These are phyloP conservation scores for Pogonomyrmex barbatus DNA, from an alignment of 1,140 invertebrate species.

Conservation along the genomic window DNA sequence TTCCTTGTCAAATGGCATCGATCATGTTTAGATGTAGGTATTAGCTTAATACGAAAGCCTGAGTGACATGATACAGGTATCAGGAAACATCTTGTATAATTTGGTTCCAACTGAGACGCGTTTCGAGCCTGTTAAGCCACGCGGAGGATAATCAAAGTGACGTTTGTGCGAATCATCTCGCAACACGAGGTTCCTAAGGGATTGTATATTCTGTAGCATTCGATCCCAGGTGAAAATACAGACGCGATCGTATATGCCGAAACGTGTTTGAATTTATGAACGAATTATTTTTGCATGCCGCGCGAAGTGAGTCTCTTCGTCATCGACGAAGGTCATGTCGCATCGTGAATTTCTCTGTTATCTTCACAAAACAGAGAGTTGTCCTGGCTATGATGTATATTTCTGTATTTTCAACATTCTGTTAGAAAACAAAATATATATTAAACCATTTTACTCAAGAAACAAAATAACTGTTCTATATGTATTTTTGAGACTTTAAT, in stretches of 20 bases:
- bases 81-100: slow-evolving; percentile 31
- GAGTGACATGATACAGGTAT: slow-evolving; percentile 38
- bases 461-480: not conserved
- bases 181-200: not conserved
- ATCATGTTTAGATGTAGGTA: not conserved
- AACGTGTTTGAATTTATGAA: slow-evolving; percentile 28
- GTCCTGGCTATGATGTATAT: not conserved
- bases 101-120: slow-evolving; percentile 23
- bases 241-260: not conserved
- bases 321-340: slow-evolving; percentile 22
- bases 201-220: not conserved
- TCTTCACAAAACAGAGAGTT: not conserved
- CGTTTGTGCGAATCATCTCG: slow-evolving; percentile 33
- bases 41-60: slow-evolving; percentile 9
- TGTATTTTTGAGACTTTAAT: not conserved
- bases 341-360: slow-evolving; percentile 20
- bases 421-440: not conserved
- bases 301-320: slow-evolving; percentile 13
- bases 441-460: not conserved
- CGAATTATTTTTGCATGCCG: slow-evolving; percentile 15
- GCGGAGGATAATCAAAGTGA: slow-evolving; percentile 17
- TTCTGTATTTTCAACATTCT: not conserved
- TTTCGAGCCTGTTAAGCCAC: not conserved
- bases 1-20: not conserved
- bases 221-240: not conserved